Base-by-base conservation (phyloP, 2,888 invertebrate genomes). In the Cryptocephalus moraei region DNA sequence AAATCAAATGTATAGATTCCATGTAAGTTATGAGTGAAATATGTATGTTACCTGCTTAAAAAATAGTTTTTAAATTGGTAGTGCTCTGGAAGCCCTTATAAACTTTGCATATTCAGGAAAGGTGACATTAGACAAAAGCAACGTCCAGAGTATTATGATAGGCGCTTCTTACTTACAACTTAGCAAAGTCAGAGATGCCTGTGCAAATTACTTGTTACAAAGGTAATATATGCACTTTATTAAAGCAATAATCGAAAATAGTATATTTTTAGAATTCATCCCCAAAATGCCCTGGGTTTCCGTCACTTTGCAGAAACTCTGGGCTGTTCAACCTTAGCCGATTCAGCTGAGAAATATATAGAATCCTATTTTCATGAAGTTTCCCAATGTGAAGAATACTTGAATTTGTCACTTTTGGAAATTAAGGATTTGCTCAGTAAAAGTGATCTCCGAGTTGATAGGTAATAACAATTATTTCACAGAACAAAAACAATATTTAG, bases 61-160 rank as follows among this genome's bases (percentile, higher is more conserved):
- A 1, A 11, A 1, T 41, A 12, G 36, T 12, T 38, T 32, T 14
- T 12, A 39, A 33, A 44, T 53, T 54, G 59, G 72, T 70, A 86
- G 85, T 62, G 89, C 89, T 8, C 68, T 91, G 55, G 89, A 90
- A 70, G 79, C 83, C 34, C 72, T 92, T 43, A 81, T 92, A 36
- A 87, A 89, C 68, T 92, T 85, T 73, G 89, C 90, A 0, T 92
- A 92, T 69, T 86, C 84, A 54, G 91, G 85, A 1, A 76, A 80
- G 55, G 79, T 91, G 8, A 79, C 80, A 49, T 80, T 92, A 46
- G 84, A 85, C 61, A 81, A 81, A 57, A 77, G 77, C 55, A 91
- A 91, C 71, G 90, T 91, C 0, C 90, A 91, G 65, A 83, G 81
- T 54, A 75, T 91, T 33, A 84, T 91, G 81, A 83, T 89, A 44